Conservation (phyloP, 2,113 vertebrate species). For the Brachionichthys hirsutus region DNA sequence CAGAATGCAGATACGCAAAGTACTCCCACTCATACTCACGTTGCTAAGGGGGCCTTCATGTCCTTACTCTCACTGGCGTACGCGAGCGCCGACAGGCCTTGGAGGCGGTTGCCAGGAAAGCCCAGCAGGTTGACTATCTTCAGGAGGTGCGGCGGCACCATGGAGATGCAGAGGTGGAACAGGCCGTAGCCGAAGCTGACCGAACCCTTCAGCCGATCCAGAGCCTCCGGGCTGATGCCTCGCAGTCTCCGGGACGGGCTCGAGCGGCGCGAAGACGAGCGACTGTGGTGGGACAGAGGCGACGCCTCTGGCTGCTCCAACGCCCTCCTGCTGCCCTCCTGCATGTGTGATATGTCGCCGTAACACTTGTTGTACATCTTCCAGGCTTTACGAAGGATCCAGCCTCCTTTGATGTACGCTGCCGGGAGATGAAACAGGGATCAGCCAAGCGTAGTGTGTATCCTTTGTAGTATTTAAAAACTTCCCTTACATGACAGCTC, state of each 20-base stretch:
- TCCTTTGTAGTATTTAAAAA: neutral
- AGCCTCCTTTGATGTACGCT: constrained; percentile 99
- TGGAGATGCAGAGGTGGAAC: constrained; percentile 99
- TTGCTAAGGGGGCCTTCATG: constrained; percentile 99
- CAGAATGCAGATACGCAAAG: constrained; percentile 33
- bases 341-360: constrained; percentile 91
- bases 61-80: constrained; percentile 97
- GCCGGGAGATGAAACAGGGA: constrained; percentile 1
- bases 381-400: constrained; percentile 99
- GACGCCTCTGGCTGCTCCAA: constrained; percentile 27
- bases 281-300: constrained; percentile 75
- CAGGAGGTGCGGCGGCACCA: constrained; percentile 98
- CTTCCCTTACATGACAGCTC: constrained; percentile 87
- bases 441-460: constrained; percentile 1
- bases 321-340: constrained; percentile 83
- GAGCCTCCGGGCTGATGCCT: constrained; percentile 84
- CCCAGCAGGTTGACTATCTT: constrained; percentile 99
- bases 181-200: constrained; percentile 98
- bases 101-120: constrained; percentile 96
- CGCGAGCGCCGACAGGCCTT: constrained; percentile 92
- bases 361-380: constrained; percentile 99
- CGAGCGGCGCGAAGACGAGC: constrained; percentile 75
- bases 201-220: constrained; percentile 95
- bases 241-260: constrained; percentile 80
- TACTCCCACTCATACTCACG: constrained; percentile 90